Percentiles rank a stretch among this genome's conserved stretches.
phyloP scores from a whole-genome alignment of 2,888 invertebrate species.

The Amblyteles armatorius region DNA sequence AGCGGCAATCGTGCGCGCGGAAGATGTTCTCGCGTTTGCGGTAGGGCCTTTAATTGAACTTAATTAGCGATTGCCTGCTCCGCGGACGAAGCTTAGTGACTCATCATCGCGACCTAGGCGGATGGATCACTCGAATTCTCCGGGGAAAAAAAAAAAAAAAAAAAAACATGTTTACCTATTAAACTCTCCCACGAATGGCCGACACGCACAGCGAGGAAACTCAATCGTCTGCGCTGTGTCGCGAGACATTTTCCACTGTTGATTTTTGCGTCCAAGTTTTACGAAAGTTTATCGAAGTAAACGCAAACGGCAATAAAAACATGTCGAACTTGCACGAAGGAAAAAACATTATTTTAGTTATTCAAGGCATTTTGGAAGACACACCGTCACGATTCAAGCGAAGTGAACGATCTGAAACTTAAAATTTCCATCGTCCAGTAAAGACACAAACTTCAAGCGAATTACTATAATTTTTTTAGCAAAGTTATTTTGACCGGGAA shows the following conservation, averaged over 20 bases:
- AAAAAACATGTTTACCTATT: conserved; percentile 48
- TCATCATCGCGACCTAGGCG: conserved; percentile 67
- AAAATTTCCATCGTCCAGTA: no score
- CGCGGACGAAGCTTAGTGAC: conserved; percentile 73
- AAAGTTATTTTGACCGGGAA: no score
- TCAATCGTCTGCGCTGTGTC: background rate
- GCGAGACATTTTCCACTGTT: background rate
- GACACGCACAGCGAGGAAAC: background rate
- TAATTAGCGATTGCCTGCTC: conserved; percentile 77
- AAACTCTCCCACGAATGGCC: conserved; percentile 28
- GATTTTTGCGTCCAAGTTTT: background rate
- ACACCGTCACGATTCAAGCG: no score
- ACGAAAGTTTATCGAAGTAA: background rate
- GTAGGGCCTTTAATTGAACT: conserved; percentile 78
- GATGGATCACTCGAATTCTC: conserved; percentile 56
- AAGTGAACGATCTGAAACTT: no score
- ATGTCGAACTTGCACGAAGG: no score
- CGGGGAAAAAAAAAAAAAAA: conserved; percentile 17
- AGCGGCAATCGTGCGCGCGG: conserved; percentile 48
- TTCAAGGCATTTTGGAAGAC: no score
- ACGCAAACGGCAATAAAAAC: no score
- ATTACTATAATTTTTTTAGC: no score
- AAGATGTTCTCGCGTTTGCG: conserved; percentile 71
- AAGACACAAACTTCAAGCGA: no score
- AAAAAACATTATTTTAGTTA: no score